Conservation (phyloP, 2,113 vertebrate species). For the Madoqua kirkii region DNA sequence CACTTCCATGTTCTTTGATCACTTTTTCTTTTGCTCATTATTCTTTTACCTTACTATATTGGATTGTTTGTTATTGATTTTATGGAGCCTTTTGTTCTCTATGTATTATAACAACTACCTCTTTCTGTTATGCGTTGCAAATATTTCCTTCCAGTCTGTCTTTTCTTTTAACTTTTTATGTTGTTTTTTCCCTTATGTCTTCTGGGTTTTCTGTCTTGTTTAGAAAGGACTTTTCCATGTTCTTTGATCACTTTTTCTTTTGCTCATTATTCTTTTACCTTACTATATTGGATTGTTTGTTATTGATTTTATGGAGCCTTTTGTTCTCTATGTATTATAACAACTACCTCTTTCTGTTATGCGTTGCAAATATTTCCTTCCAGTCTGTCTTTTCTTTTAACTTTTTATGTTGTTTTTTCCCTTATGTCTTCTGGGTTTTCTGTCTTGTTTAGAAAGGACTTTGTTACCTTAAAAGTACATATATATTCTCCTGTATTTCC, state of each 20-base stretch:
- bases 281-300: background rate
- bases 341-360: background rate
- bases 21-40: background rate
- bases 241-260: background rate
- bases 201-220: background rate
- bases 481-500: background rate
- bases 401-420: background rate
- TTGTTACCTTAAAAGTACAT: background rate
- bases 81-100: background rate
- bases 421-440: background rate
- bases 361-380: background rate
- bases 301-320: background rate
- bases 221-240: background rate
- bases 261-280: background rate
- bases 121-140: background rate
- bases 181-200: background rate
- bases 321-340: background rate
- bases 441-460: background rate
- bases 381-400: background rate
- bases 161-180: background rate
- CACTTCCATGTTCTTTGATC: background rate
- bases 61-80: background rate
- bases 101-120: background rate
- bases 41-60: background rate
- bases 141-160: background rate